Conservation (phyloP, 2,113 vertebrate genomes). For the Odontesthes bonariensis region DNA sequence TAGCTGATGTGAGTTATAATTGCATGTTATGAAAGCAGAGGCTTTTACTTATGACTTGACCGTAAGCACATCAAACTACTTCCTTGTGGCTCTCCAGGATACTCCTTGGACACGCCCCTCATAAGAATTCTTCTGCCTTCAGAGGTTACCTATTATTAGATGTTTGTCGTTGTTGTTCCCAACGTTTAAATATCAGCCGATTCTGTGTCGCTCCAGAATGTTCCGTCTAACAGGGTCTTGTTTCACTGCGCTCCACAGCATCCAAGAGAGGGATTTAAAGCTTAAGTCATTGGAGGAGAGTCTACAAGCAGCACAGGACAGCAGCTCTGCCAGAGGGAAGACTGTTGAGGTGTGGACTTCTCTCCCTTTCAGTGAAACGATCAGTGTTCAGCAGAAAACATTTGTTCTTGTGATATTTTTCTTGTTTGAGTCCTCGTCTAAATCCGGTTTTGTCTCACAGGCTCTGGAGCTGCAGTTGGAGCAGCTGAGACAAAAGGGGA, state of each 20-base stretch:
- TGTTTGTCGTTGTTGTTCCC: too few species aligned
- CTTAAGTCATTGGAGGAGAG: conserved; percentile 88
- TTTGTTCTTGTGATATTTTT: neutral
- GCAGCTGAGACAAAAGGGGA: conserved; percentile 88
- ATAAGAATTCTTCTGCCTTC: neutral
- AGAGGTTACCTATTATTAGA: too few species aligned
- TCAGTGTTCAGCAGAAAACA: neutral
- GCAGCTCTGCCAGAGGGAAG: conserved; percentile 80
- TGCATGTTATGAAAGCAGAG: conserved; percentile 8
- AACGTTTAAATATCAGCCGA: neutral
- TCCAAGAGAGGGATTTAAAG: conserved; percentile 90
- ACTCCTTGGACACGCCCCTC: neutral
- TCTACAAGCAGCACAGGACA: conserved; percentile 86
- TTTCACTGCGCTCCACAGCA: conserved; percentile 75
- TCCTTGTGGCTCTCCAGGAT: neutral
- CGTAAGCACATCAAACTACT: neutral
- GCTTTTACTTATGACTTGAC: neutral
- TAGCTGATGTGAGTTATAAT: conserved; percentile 2
- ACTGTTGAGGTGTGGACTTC: conserved; percentile 65
- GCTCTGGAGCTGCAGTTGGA: conserved; percentile 90
- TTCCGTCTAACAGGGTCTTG: neutral
- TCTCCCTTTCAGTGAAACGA: neutral
- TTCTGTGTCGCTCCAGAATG: neutral
- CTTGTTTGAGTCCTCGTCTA: conserved; percentile 24
- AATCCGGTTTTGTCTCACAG: conserved; percentile 78